phyloP scores from a whole-genome alignment of 1,140 invertebrate species.

The Drosophila rhopaloa region DNA sequence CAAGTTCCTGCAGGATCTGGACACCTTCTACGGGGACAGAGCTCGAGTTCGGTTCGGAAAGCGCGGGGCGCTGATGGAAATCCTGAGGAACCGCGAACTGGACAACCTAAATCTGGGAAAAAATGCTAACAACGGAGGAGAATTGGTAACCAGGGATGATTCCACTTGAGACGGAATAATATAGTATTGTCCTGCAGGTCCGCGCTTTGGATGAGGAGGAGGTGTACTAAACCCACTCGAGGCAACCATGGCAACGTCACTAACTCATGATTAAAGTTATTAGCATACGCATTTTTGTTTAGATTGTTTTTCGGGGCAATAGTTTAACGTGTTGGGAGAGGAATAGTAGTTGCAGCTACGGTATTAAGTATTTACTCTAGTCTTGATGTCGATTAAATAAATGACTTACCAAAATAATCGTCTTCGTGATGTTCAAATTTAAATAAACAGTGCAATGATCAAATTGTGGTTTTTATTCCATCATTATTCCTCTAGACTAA shows the following conservation, averaged over 20 bases:
- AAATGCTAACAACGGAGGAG: slow-evolving; percentile 40
- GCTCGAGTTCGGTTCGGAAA: slow-evolving; percentile 76
- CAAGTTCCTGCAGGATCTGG: slow-evolving; percentile 81
- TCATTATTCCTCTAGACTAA: no score
- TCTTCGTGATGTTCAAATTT: slow-evolving; percentile 1
- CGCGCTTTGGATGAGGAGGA: slow-evolving; percentile 57
- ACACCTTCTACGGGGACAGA: slow-evolving; percentile 78
- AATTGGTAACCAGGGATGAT: slow-evolving; percentile 47
- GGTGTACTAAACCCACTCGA: slow-evolving; percentile 33
- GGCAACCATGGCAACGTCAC: slow-evolving; percentile 33
- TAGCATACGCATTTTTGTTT: slow-evolving; percentile 27
- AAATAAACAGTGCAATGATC: slow-evolving; percentile 29
- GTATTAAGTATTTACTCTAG: slow-evolving; percentile 29
- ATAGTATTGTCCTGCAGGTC: slow-evolving; percentile 31
- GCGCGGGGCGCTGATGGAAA: slow-evolving; percentile 51
- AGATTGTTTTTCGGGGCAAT: slow-evolving; percentile 62
- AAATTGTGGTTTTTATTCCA: background rate
- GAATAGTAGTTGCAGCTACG: slow-evolving; percentile 38
- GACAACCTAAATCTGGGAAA: slow-evolving; percentile 44
- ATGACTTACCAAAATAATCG: slow-evolving; percentile 13
- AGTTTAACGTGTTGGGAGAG: slow-evolving; percentile 52
- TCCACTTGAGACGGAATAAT: background rate
- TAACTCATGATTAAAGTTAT: slow-evolving; percentile 38
- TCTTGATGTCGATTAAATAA: slow-evolving; percentile 54
- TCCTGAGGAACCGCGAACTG: slow-evolving; percentile 54